These are phyloP conservation scores for Girardinus metallicus DNA, from an alignment of 2,797 vertebrate genomes.

Conservation along the genomic window DNA sequence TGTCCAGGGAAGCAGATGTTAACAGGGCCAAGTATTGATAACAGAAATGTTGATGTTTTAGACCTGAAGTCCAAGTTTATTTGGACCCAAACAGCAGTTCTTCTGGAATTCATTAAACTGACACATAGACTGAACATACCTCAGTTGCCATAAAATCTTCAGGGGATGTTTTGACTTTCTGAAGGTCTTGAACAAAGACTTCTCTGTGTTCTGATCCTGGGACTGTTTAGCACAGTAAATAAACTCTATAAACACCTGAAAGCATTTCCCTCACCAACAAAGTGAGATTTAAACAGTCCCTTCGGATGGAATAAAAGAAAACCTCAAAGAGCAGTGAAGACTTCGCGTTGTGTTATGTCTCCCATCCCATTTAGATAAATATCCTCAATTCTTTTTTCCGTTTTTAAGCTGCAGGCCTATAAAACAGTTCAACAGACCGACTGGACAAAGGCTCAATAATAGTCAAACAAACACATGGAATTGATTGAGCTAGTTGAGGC, in stretches of 20 bases:
- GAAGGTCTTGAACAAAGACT: slow-evolving; percentile 8
- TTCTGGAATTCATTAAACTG: neutral
- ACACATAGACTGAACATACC: slow-evolving; percentile 15
- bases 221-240: slow-evolving; percentile 27
- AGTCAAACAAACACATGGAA: slow-evolving; percentile 46
- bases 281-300: slow-evolving; percentile 5
- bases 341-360: slow-evolving; percentile 18
- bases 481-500: slow-evolving; percentile 45
- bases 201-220: neutral
- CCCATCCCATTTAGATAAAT: slow-evolving; percentile 45
- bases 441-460: slow-evolving; percentile 65
- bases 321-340: slow-evolving; percentile 25
- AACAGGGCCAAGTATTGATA: neutral
- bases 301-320: slow-evolving; percentile 23
- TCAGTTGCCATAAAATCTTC: slow-evolving; percentile 23
- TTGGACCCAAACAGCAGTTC: neutral
- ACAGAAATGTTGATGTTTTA: neutral
- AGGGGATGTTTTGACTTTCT: slow-evolving; percentile 23
- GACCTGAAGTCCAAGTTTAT: neutral
- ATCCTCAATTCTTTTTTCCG: slow-evolving; percentile 26
- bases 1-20: neutral
- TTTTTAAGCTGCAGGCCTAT: slow-evolving; percentile 34
- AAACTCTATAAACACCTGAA: slow-evolving; percentile 24
- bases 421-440: slow-evolving; percentile 41
- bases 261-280: slow-evolving; percentile 4